Conservation (phyloP, 1,140 invertebrate species). For the Centruroides vittatus region DNA sequence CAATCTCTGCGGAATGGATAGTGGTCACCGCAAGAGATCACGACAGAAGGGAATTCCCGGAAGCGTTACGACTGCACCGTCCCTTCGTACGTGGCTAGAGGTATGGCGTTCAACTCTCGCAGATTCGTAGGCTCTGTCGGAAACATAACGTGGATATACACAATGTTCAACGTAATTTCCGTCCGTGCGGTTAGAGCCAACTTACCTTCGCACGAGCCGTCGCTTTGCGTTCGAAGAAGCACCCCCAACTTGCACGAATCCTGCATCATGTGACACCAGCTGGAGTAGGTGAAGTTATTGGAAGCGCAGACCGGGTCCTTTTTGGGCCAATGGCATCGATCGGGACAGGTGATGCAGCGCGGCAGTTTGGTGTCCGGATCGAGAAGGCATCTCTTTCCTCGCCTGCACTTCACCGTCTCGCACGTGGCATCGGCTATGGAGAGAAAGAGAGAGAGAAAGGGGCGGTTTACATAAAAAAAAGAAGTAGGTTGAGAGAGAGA, state of each 20-base stretch:
- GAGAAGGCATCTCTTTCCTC: conserved; percentile 56
- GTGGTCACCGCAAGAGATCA: no score
- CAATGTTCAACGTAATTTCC: no score
- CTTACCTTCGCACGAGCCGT: conserved; percentile 42
- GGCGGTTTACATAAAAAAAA: not conserved
- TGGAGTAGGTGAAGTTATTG: conserved; percentile 67
- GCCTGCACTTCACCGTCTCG: conserved; percentile 50
- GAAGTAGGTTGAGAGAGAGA: not conserved
- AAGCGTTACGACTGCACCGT: no score
- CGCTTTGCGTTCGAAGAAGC: conserved; percentile 56
- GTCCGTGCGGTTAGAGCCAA: not conserved
- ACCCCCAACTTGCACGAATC: conserved; percentile 64
- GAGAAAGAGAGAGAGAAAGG: conserved; percentile 2
- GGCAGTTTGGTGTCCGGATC: conserved; percentile 53
- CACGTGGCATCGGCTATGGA: conserved; percentile 57
- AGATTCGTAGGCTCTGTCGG: no score
- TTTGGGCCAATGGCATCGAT: conserved; percentile 32
- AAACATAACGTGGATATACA: no score
- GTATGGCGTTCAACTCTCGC: no score
- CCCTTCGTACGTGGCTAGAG: no score
- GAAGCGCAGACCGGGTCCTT: conserved; percentile 51
- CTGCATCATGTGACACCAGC: conserved; percentile 74
- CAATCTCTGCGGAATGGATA: no score
- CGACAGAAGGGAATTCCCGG: no score
- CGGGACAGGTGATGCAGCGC: conserved; percentile 57